Evolutionary conservation across 1,140 invertebrate species (phyloP).

Genomic region (Aculops lycopersici): DNA sequence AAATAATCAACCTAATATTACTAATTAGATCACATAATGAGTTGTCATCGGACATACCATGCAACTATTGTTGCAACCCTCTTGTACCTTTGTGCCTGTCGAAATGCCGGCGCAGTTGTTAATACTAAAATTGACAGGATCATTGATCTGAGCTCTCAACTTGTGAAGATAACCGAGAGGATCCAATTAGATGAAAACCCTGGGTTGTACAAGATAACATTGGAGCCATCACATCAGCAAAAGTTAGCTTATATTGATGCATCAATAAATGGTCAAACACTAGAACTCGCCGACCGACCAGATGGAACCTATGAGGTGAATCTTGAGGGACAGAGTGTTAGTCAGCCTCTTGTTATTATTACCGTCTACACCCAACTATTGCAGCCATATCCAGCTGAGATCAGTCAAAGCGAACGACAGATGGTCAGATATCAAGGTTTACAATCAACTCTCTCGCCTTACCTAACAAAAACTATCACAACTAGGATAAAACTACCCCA

Average conservation of each 20-base stretch:
- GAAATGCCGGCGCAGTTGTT: too few relatives aligned
- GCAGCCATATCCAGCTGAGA: slow-evolving; percentile 44
- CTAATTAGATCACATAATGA: too few relatives aligned
- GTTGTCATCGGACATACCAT: too few relatives aligned
- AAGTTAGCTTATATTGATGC: slow-evolving; percentile 6
- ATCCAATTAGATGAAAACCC: not conserved
- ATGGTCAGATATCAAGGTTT: slow-evolving; percentile 53
- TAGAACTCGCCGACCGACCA: slow-evolving; percentile 10
- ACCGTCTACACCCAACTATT: slow-evolving; percentile 37
- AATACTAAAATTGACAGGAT: slow-evolving; percentile 48
- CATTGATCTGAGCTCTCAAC: slow-evolving; percentile 52
- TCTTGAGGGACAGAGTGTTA: slow-evolving; percentile 12
- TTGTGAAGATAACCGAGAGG: slow-evolving; percentile 37
- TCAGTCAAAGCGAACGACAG: slow-evolving; percentile 71
- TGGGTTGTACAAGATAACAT: not conserved
- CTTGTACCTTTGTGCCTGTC: too few relatives aligned
- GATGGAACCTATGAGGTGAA: slow-evolving; percentile 7
- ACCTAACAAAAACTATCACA: slow-evolving; percentile 38
- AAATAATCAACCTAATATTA: too few relatives aligned
- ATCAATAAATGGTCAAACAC: slow-evolving; percentile 1
- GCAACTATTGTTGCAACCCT: too few relatives aligned
- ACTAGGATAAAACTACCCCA: slow-evolving; percentile 41
- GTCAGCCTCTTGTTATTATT: slow-evolving; percentile 27
- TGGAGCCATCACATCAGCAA: slow-evolving; percentile 5
- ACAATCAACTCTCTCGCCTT: slow-evolving; percentile 49